phyloP scores from a whole-genome alignment of 2,888 invertebrate genomes.

The Napeogenes inachia region DNA sequence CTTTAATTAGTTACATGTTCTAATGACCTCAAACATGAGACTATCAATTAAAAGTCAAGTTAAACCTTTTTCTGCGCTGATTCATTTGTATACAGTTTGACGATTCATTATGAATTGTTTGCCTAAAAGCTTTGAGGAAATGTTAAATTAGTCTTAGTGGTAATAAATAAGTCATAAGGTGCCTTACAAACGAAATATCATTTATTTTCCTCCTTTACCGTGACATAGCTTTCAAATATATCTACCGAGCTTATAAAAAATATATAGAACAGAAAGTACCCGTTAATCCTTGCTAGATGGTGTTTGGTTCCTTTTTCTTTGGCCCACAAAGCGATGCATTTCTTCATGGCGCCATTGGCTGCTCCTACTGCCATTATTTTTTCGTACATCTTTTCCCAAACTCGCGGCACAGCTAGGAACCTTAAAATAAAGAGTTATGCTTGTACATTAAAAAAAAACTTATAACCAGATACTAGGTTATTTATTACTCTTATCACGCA shows the following conservation, averaged over 20 bases:
- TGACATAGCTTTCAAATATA: too few species aligned
- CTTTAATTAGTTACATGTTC: neutral
- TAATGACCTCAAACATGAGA: neutral
- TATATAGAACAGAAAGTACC: constrained; percentile 49
- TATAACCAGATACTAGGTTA: too few species aligned
- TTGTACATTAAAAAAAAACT: too few species aligned
- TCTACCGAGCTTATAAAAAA: neutral
- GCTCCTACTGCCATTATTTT: constrained; percentile 87
- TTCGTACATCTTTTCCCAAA: constrained; percentile 96
- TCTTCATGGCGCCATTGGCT: constrained; percentile 83
- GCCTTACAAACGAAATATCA: too few species aligned
- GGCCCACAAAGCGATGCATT: constrained; percentile 84
- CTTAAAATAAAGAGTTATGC: constrained; percentile 36
- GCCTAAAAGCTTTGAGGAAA: too few species aligned
- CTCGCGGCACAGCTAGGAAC: constrained; percentile 93
- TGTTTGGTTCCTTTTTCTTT: constrained; percentile 83
- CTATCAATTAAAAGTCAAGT: too few species aligned
- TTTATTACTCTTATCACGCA: too few species aligned
- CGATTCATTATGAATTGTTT: too few species aligned
- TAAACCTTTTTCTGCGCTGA: too few species aligned
- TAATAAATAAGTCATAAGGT: neutral
- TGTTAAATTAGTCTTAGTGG: too few species aligned
- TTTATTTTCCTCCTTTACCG: too few species aligned
- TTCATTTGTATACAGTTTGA: too few species aligned
- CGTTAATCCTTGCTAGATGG: constrained; percentile 78